These are phyloP conservation scores for Ligdia adustata DNA, from an alignment of 2,888 invertebrate species.

Conservation along the genomic window DNA sequence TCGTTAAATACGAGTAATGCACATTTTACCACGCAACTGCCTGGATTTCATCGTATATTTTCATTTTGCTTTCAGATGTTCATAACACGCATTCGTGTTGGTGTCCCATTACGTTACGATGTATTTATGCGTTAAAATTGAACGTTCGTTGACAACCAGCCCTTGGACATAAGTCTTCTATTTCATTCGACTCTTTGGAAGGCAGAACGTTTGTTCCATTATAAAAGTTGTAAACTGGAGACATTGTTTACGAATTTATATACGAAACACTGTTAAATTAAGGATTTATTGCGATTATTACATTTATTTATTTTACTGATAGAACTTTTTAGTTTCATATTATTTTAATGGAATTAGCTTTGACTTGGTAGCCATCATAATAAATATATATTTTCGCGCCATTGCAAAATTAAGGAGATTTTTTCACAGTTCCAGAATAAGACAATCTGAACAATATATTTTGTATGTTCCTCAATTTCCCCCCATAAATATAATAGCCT, in stretches of 20 bases:
- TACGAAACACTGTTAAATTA: slow-evolving; percentile 1
- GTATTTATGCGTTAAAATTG: slow-evolving; percentile 15
- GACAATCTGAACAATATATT: too few relatives aligned
- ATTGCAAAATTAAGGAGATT: too few relatives aligned
- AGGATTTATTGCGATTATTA: not conserved
- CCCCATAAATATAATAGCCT: too few relatives aligned
- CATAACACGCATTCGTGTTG: slow-evolving; percentile 12
- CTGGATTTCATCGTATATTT: too few relatives aligned
- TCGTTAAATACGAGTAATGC: too few relatives aligned
- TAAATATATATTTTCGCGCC: too few relatives aligned
- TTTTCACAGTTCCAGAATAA: too few relatives aligned
- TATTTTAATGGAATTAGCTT: not conserved
- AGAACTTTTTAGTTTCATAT: not conserved
- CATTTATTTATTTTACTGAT: not conserved
- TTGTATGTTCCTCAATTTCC: too few relatives aligned
- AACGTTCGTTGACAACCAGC: slow-evolving; percentile 13
- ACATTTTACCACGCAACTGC: too few relatives aligned
- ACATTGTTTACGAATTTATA: slow-evolving; percentile 8
- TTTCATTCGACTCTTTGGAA: slow-evolving; percentile 12
- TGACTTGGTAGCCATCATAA: too few relatives aligned
- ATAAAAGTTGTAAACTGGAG: not conserved
- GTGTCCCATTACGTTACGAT: slow-evolving; percentile 6
- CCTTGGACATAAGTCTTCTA: slow-evolving; percentile 12
- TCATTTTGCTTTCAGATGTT: slow-evolving; percentile 2
- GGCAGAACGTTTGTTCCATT: slow-evolving; percentile 4